A percentile compares a stretch with the other conserved stretches of the same genome.
Conservation (phyloP, 2,888 invertebrate species). For the Eledona agricola region DNA sequence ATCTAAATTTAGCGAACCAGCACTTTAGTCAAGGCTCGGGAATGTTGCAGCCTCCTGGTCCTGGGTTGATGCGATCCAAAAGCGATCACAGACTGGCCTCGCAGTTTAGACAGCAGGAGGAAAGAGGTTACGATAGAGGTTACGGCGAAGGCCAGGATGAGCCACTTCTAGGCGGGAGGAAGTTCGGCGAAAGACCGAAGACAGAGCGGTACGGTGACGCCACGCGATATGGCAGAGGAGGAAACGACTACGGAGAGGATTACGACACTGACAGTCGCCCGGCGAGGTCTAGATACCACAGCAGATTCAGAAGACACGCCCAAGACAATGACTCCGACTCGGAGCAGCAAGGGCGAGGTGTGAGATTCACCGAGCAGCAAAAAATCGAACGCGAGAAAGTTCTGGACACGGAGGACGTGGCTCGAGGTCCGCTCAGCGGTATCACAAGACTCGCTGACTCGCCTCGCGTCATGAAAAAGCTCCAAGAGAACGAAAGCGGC, state of each 20-base stretch:
- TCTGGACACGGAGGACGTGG: constrained; percentile 88
- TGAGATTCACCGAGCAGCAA: constrained; percentile 73
- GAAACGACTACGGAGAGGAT: constrained; percentile 72
- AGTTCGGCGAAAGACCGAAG: constrained; percentile 76
- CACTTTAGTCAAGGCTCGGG: constrained; percentile 59
- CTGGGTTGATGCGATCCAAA: constrained; percentile 90
- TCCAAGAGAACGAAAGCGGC: constrained; percentile 78
- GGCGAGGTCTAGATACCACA: constrained; percentile 73
- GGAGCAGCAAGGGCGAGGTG: constrained; percentile 69
- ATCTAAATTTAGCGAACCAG: constrained; percentile 78
- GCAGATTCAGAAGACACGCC: constrained; percentile 67
- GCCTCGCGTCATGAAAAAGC: constrained; percentile 86
- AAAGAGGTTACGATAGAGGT: constrained; percentile 65
- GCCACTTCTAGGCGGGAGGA: constrained; percentile 76
- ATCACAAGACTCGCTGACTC: constrained; percentile 88
- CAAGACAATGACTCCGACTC: constrained; percentile 81
- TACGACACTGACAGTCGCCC: constrained; percentile 72
- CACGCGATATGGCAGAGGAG: constrained; percentile 61
- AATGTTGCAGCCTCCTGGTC: constrained; percentile 69
- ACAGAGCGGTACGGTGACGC: constrained; percentile 51
- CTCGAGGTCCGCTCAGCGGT: constrained; percentile 85
- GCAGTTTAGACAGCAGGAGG: constrained; percentile 88
- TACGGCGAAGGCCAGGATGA: constrained; percentile 71
- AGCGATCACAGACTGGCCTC: constrained; percentile 91
- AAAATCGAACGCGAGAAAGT: constrained; percentile 77